phyloP scores from a whole-genome alignment of 2,113 vertebrate species.

The Notothenia coriiceps region DNA sequence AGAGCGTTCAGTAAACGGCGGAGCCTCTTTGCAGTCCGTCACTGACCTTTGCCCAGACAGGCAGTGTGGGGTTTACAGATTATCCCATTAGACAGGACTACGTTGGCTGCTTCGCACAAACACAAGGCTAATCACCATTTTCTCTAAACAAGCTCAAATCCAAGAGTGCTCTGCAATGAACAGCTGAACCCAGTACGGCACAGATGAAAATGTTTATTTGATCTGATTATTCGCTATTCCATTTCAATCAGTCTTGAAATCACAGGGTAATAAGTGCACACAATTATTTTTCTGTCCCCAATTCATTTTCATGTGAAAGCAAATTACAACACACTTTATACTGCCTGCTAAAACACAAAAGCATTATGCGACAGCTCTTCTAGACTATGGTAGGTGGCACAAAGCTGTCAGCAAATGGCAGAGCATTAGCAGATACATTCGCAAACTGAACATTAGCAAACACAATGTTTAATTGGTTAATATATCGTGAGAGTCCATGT shows the following conservation, averaged over 20 bases:
- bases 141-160: slow-evolving; percentile 17
- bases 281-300: background rate
- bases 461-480: slow-evolving; percentile 15
- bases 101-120: slow-evolving; percentile 15
- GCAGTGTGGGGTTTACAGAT: slow-evolving; percentile 50
- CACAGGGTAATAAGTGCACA: slow-evolving; percentile 40
- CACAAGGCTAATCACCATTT: slow-evolving; percentile 16
- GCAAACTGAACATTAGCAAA: slow-evolving; percentile 40
- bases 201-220: slow-evolving; percentile 50
- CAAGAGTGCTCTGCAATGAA: slow-evolving; percentile 7
- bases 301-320: slow-evolving; percentile 5
- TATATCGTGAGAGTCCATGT: background rate
- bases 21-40: background rate
- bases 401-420: slow-evolving; percentile 15
- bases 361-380: background rate
- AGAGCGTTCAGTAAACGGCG: background rate
- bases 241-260: slow-evolving; percentile 37
- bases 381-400: slow-evolving; percentile 40
- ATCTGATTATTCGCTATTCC: slow-evolving; percentile 14
- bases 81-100: slow-evolving; percentile 66
- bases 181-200: background rate
- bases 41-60: slow-evolving; percentile 54
- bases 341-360: slow-evolving; percentile 18
- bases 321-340: slow-evolving; percentile 30
- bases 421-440: slow-evolving; percentile 38